Conservation (phyloP, 2,797 vertebrate species). For the Onychomys arenicola region DNA sequence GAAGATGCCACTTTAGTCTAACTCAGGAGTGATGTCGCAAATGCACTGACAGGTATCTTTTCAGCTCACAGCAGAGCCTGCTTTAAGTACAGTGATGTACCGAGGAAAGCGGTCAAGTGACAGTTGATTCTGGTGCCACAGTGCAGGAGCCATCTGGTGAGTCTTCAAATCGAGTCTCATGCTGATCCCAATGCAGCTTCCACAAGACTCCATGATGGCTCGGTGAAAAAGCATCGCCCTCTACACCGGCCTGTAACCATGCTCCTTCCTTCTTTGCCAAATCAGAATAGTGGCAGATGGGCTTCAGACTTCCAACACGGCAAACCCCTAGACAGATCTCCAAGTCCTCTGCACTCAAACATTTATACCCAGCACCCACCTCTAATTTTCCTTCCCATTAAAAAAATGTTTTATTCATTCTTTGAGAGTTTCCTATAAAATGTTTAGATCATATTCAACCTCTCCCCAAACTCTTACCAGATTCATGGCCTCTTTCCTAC, state of each 20-base stretch:
- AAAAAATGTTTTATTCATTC: not conserved
- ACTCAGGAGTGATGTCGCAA: not conserved
- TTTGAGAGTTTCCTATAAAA: not conserved
- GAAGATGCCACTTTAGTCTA: slow-evolving; percentile 36
- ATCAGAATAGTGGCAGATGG: not conserved
- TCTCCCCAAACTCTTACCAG: not conserved
- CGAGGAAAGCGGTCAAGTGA: not conserved
- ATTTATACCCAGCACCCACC: not conserved
- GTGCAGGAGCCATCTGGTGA: not conserved
- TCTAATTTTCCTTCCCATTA: not conserved
- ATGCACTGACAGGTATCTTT: not conserved
- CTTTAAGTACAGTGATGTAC: not conserved
- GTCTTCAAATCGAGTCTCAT: not conserved
- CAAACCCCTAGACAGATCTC: not conserved
- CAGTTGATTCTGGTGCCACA: not conserved
- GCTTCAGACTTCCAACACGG: slow-evolving; percentile 7
- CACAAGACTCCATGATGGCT: not conserved
- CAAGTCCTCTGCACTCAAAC: not conserved
- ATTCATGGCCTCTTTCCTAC: not conserved
- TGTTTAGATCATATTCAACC: not conserved
- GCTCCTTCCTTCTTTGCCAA: not conserved
- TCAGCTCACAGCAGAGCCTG: not conserved
- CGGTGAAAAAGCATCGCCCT: not conserved
- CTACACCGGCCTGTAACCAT: not conserved
- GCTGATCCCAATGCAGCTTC: not conserved